Evolutionary conservation across 2,888 invertebrate species (phyloP).

Genomic region (Agrochola circellaris): DNA sequence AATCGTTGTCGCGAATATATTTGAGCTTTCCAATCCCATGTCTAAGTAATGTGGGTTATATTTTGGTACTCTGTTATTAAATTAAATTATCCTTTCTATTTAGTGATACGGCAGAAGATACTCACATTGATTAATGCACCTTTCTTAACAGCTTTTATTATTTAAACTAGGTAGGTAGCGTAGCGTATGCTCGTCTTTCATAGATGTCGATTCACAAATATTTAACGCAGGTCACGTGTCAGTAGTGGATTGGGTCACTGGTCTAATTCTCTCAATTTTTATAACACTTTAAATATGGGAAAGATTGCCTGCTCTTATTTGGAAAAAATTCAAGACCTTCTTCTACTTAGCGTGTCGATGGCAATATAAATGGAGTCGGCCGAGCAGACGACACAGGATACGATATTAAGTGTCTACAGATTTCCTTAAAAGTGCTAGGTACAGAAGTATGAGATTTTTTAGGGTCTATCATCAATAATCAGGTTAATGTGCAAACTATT

Average conservation of each 20-base stretch:
- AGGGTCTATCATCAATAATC: no score
- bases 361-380: no score
- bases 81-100: conserved; percentile 56
- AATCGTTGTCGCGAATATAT: conserved; percentile 62
- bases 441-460: no score
- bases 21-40: conserved; percentile 62
- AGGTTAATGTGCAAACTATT: no score
- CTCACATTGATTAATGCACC: conserved; percentile 47
- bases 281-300: not conserved
- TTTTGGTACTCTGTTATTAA: conserved; percentile 48
- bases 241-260: no score
- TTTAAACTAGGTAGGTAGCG: not conserved
- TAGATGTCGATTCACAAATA: not conserved
- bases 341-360: no score
- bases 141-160: not conserved
- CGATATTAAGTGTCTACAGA: no score
- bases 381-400: no score
- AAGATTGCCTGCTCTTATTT: not conserved
- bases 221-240: not conserved
- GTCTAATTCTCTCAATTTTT: not conserved
- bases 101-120: conserved; percentile 35
- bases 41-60: conserved; percentile 38
- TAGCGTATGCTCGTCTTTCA: not conserved
- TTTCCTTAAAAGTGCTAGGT: no score
- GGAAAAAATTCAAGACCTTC: not conserved